phyloP scores from a whole-genome alignment of 2,113 vertebrate genomes.

The Neopipo cinnamomea region DNA sequence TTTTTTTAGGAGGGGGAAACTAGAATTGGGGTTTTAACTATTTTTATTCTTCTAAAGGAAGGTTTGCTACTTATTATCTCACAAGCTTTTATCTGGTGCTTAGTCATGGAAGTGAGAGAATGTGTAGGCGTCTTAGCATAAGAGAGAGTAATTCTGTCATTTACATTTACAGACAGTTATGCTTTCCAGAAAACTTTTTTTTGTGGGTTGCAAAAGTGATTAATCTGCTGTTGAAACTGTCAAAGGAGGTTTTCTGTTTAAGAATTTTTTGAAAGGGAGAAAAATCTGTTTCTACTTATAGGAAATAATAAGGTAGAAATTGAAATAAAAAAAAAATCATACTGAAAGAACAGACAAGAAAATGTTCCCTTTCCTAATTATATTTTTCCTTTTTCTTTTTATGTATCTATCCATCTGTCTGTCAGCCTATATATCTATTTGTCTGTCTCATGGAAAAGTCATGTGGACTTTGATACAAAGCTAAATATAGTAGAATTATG shows the following conservation, averaged over 20 bases:
- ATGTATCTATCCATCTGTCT: conserved; percentile 33
- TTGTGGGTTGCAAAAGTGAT: conserved; percentile 74
- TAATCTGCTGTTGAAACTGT: conserved; percentile 75
- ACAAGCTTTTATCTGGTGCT: conserved; percentile 70
- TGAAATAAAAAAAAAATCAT: background rate
- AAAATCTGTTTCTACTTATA: conserved; percentile 68
- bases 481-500: conserved; percentile 22
- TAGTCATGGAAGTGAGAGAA: conserved; percentile 79
- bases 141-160: conserved; percentile 74
- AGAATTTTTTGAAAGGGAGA: conserved; percentile 39
- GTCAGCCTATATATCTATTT: background rate
- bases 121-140: conserved; percentile 74
- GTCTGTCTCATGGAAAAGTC: background rate
- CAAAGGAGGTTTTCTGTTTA: conserved; percentile 71
- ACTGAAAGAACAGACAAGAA: conserved; percentile 33
- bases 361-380: conserved; percentile 37
- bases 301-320: conserved; percentile 47
- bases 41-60: conserved; percentile 54
- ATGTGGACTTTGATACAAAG: background rate
- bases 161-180: conserved; percentile 75
- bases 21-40: background rate
- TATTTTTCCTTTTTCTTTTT: conserved; percentile 30
- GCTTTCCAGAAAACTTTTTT: conserved; percentile 81
- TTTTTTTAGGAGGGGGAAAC: background rate
- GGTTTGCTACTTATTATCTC: conserved; percentile 68